These are phyloP conservation scores for Raphicerus campestris DNA, from an alignment of 2,113 vertebrate species.

Conservation along the genomic window DNA sequence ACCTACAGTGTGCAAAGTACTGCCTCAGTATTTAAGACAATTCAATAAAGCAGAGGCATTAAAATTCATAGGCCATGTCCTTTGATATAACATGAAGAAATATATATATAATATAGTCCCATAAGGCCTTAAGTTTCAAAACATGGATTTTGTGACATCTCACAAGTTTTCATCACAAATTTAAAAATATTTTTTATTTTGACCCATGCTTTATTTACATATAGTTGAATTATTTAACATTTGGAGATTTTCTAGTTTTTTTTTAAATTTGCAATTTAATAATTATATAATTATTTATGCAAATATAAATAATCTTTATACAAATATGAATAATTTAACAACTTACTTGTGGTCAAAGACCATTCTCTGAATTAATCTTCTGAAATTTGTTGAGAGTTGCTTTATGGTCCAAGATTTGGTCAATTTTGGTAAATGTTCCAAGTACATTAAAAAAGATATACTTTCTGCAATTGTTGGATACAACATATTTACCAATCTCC, in stretches of 20 bases:
- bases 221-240: neutral
- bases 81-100: neutral
- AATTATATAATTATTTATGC: neutral
- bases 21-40: neutral
- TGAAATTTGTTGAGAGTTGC: neutral
- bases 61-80: neutral
- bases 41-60: neutral
- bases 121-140: neutral
- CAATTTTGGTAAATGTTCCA: neutral
- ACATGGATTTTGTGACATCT: neutral
- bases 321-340: neutral
- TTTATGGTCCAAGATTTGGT: neutral
- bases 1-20: rapidly evolving
- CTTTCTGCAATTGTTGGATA: neutral
- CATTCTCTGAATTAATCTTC: neutral
- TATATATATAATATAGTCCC: neutral
- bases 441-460: neutral
- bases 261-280: neutral
- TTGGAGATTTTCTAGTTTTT: neutral
- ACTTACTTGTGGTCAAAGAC: neutral
- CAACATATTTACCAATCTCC: neutral
- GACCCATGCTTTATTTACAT: neutral
- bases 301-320: neutral
- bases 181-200: neutral
- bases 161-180: neutral